Evolutionary conservation across 2,797 vertebrate genomes (phyloP), one percentile per base, ranked within the genome.

Genomic region (Anabacerthia variegaticeps): DNA sequence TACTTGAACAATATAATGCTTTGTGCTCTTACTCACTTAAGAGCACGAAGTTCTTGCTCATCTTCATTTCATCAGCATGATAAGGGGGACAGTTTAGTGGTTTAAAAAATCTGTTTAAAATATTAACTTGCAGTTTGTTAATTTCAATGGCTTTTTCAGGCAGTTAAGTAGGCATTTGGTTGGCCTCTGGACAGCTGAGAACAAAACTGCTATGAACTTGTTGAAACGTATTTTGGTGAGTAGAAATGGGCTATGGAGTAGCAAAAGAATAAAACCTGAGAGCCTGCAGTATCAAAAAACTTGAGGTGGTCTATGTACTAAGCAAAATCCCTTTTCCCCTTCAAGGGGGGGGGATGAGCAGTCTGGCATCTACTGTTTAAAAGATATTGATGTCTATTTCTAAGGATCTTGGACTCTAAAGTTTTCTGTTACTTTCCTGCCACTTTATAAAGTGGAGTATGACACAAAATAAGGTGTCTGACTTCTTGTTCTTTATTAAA

Each of bases 151-250:
- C 89, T 98, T 97, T 96, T 97, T 95, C 98, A 99, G 99, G 95
- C 99, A 99, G 97, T 97, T 99, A 95, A 99, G 99, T 97, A 99
- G 99, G 93, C 99, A 99, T 97, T 98, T 99, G 96, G 99, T 99
- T 96, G 99, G 99, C 78, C 98, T 99, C 80, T 99, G 99, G 99
- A 99, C 98, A 37, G 99, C 99, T 86, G 99, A 99, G 93, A 99
- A 99, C 95, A 97, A 98, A 62, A 98, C 98, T n/a, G 99, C 99
- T 87, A 97, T 99, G 97, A 99, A 99, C 97, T 98, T 99, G 88
- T 97, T 99, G 88, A 99, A 99, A 95, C 99, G 99, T 95, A 99
- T 99, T 95, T 98, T 99, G 98, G 99, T 99, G 96, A 97, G 96
- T 94, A 92, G 65, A 91, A 86, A 20, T 1, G 1, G 18, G 36